These are phyloP conservation scores for Tylochromis polylepis DNA, from an alignment of 2,113 vertebrate species.

Conservation along the genomic window DNA sequence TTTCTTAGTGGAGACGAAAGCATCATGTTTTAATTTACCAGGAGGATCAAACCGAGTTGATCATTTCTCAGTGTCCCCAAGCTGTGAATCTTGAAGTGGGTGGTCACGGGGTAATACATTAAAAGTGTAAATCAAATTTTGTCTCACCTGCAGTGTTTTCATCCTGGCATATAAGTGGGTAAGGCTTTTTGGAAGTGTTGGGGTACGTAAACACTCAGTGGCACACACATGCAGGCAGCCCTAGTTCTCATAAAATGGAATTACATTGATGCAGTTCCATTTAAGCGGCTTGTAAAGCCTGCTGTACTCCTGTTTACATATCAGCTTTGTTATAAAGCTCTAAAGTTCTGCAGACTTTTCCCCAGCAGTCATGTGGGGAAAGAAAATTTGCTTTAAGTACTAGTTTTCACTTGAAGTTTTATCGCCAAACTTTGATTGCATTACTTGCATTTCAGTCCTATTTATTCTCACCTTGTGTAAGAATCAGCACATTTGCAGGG, in stretches of 20 bases:
- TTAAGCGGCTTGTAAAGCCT: not conserved
- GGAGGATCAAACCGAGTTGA: not conserved
- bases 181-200: not conserved
- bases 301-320: not conserved
- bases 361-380: not conserved
- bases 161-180: not conserved
- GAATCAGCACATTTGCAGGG: not conserved
- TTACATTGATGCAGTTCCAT: not conserved
- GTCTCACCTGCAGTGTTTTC: not conserved
- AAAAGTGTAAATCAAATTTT: not conserved
- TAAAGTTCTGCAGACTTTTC: not conserved
- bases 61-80: not conserved
- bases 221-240: not conserved
- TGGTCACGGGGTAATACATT: not conserved
- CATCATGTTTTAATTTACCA: not conserved
- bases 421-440: constrained; percentile 1
- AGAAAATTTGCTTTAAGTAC: not conserved
- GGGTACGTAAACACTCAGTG: not conserved
- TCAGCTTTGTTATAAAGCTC: not conserved
- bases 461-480: not conserved
- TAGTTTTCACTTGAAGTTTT: not conserved
- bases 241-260: not conserved
- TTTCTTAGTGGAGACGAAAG: not conserved
- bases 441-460: not conserved
- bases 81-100: not conserved